A percentile compares a stretch with the other conserved stretches of the same genome.
Evolutionary conservation across 2,888 invertebrate species (phyloP).

Genomic region (Ctenicera cuprea): DNA sequence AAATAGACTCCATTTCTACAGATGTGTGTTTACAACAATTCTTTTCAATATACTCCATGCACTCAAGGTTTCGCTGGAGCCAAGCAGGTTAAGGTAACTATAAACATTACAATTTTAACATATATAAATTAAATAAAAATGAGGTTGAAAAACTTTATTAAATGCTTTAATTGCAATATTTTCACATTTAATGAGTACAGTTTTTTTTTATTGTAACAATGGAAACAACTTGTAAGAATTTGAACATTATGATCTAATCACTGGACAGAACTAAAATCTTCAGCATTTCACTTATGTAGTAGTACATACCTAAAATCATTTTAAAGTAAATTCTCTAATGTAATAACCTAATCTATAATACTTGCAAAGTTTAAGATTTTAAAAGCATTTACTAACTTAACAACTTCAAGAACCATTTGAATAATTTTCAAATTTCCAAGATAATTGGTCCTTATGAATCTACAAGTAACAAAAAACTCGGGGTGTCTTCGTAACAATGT

Average conservation of each 20-base stretch:
- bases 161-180: conserved; percentile 23
- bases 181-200: conserved; percentile 30
- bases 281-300: conserved; percentile 3
- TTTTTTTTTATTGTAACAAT: conserved; percentile 22
- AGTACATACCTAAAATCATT: conserved; percentile 9
- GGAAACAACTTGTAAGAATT: conserved; percentile 9
- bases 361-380: background rate
- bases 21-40: too few relatives aligned
- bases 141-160: conserved; percentile 25
- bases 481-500: background rate
- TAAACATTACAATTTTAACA: too few relatives aligned
- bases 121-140: too few relatives aligned
- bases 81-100: too few relatives aligned
- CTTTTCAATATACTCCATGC: too few relatives aligned
- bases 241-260: background rate
- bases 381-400: conserved; percentile 11
- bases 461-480: conserved; percentile 1
- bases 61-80: too few relatives aligned
- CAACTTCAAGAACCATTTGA: background rate
- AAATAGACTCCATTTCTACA: too few relatives aligned
- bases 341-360: conserved; percentile 28
- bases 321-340: conserved; percentile 4
- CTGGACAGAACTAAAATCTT: background rate
- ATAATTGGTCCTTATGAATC: conserved; percentile 1
- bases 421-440: background rate